Conservation (phyloP, 1,140 invertebrate genomes). For the Euwallacea similis region DNA sequence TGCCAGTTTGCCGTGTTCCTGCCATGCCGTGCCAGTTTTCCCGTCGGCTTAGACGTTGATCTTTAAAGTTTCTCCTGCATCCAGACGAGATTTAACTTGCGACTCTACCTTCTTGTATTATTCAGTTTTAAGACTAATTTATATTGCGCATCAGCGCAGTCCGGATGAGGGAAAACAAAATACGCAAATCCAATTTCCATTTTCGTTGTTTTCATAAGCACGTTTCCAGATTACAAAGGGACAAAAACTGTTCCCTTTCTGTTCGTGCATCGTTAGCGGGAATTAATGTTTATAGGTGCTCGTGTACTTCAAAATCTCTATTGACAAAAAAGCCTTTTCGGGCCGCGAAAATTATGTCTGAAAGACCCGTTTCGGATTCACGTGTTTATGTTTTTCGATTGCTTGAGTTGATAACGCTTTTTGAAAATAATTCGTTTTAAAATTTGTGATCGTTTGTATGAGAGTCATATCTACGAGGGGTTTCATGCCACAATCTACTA, state of each 20-base stretch:
- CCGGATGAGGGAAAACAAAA: neutral
- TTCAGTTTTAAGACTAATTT: constrained; percentile 6
- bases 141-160: constrained; percentile 1
- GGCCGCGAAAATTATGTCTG: neutral
- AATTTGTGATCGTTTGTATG: too few species aligned
- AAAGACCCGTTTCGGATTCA: neutral
- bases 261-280: neutral
- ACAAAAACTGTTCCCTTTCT: neutral
- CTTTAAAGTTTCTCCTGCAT: constrained; percentile 6
- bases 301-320: too few species aligned
- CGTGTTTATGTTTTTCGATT: too few species aligned
- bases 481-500: too few species aligned
- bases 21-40: constrained; percentile 4
- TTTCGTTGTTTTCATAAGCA: constrained; percentile 4
- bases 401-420: too few species aligned
- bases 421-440: too few species aligned
- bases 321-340: too few species aligned
- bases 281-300: neutral
- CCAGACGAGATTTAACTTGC: constrained; percentile 5
- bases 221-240: neutral
- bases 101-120: constrained; percentile 2
- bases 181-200: neutral
- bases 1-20: constrained; percentile 10
- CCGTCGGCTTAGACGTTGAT: constrained; percentile 10
- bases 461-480: too few species aligned